These are phyloP conservation scores for Aldrovandia affinis DNA, from an alignment of 2,797 vertebrate genomes.

Conservation along the genomic window DNA sequence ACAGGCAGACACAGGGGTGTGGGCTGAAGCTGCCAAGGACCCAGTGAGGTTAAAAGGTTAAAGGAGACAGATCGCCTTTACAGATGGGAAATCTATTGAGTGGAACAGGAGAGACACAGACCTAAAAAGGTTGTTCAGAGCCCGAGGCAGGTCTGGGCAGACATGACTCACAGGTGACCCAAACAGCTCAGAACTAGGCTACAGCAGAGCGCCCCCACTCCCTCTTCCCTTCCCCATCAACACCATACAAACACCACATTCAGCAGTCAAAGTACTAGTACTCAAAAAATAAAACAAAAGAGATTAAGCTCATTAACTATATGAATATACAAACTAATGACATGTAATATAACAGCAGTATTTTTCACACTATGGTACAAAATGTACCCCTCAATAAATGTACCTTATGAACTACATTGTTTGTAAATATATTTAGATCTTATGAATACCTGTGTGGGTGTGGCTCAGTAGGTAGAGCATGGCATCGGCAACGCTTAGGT, in stretches of 20 bases:
- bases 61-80: slow-evolving; percentile 28
- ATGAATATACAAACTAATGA: no score
- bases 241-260: not conserved
- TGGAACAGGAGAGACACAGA: slow-evolving; percentile 24
- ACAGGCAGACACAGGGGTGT: not conserved
- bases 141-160: slow-evolving; percentile 21
- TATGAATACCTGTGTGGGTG: no score
- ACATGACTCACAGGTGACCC: slow-evolving; percentile 36
- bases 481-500: no score
- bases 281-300: no score
- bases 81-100: slow-evolving; percentile 15
- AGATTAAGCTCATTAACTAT: no score
- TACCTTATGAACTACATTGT: no score
- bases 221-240: not conserved
- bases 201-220: not conserved
- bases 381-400: no score
- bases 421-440: no score
- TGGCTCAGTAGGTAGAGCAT: no score
- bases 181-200: not conserved
- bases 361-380: no score
- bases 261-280: not conserved
- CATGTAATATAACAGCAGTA: no score
- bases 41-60: slow-evolving; percentile 15
- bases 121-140: slow-evolving; percentile 18
- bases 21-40: not conserved